Percentiles rank a stretch among this genome's conserved stretches.
These are phyloP conservation scores for Candidula unifasciata DNA, from an alignment of 2,888 invertebrate genomes.

Conservation along the genomic window DNA sequence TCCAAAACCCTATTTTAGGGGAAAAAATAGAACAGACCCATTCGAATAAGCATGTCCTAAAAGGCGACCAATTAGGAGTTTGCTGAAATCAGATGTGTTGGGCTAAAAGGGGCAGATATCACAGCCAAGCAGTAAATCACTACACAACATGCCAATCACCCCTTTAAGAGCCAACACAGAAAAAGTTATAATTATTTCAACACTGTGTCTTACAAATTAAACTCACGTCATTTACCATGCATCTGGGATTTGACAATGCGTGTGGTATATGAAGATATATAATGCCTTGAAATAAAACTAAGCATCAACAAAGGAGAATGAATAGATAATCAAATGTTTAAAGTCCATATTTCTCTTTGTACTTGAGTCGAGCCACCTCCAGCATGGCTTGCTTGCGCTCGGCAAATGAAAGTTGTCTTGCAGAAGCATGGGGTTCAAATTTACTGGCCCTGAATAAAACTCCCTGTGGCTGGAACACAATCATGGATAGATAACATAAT, in stretches of 20 bases:
- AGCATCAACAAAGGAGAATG: background rate
- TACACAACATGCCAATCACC: too few species aligned
- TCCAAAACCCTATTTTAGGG: too few species aligned
- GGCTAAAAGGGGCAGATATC: too few species aligned
- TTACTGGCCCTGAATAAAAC: constrained; percentile 73
- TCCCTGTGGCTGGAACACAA: constrained; percentile 59
- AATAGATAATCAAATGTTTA: constrained; percentile 10
- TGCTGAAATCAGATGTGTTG: too few species aligned
- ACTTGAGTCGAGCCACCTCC: constrained; percentile 86
- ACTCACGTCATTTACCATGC: background rate
- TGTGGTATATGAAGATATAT: background rate
- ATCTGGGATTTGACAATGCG: background rate
- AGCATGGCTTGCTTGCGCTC: constrained; percentile 88
- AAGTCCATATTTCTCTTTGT: constrained; percentile 85
- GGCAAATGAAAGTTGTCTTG: constrained; percentile 86
- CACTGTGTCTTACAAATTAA: too few species aligned
- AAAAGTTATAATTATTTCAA: too few species aligned
- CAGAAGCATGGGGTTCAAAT: constrained; percentile 80
- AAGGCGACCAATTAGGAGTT: too few species aligned
- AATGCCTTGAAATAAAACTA: background rate
- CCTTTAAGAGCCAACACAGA: too few species aligned
- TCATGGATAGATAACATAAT: too few species aligned
- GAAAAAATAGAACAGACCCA: too few species aligned
- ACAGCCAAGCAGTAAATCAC: too few species aligned
- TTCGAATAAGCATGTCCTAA: too few species aligned